These are phyloP conservation scores for Nannoperca obscura DNA, from an alignment of 2,797 vertebrate genomes.

Conservation along the genomic window DNA sequence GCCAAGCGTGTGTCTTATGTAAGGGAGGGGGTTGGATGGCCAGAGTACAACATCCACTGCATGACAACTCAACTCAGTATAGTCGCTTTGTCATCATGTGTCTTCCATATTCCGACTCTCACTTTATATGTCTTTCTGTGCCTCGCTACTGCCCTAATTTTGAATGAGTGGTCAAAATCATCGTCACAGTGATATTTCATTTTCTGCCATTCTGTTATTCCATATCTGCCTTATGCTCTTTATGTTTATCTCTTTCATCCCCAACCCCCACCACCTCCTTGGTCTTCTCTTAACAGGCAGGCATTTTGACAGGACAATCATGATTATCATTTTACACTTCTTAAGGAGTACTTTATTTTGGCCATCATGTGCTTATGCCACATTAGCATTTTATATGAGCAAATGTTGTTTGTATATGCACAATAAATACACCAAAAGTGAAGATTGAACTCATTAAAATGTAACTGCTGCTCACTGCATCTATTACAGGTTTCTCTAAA, in stretches of 20 bases:
- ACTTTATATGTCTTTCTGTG: constrained; percentile 22
- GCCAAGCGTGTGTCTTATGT: constrained; percentile 77
- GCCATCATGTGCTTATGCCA: neutral
- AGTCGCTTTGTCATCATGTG: constrained; percentile 48
- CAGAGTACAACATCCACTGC: constrained; percentile 54
- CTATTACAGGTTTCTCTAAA: constrained; percentile 40
- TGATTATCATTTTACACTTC: constrained; percentile 21
- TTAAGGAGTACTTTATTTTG: constrained; percentile 1
- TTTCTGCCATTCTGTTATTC: constrained; percentile 20
- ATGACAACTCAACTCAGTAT: constrained; percentile 52
- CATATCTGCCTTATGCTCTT: constrained; percentile 34
- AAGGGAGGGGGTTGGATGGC: constrained; percentile 60
- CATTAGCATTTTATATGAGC: neutral
- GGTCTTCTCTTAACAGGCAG: constrained; percentile 13
- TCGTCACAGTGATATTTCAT: neutral
- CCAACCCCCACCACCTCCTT: neutral
- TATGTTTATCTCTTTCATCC: constrained; percentile 8
- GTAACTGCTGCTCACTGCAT: constrained; percentile 25
- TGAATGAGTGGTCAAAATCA: constrained; percentile 23
- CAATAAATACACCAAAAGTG: neutral
- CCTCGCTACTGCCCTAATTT: constrained; percentile 20
- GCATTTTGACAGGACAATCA: constrained; percentile 36
- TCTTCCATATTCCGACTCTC: constrained; percentile 15
- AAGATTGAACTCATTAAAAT: constrained; percentile 29
- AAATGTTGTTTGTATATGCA: neutral